phyloP scores from a whole-genome alignment of 2,113 vertebrate genomes.

The Tragelaphus scriptus region DNA sequence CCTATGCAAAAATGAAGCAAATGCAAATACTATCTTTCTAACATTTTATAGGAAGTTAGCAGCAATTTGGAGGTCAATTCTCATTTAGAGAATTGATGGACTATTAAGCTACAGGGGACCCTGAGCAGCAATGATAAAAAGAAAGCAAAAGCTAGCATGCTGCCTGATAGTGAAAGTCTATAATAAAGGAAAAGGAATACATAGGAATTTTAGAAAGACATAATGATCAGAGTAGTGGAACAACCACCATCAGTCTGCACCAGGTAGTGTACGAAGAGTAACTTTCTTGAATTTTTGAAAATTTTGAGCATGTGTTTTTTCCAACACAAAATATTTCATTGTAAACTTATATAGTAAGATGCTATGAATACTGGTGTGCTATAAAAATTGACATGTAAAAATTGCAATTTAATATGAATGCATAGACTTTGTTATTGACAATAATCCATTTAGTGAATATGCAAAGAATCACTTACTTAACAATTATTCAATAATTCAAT shows the following conservation, averaged over 20 bases:
- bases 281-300: background rate
- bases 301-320: background rate
- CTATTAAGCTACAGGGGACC: background rate
- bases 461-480: background rate
- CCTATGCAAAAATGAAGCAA: background rate
- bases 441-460: background rate
- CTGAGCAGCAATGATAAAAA: background rate
- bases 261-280: background rate
- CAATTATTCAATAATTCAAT: too few species aligned
- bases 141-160: background rate
- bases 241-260: background rate
- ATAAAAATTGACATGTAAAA: background rate
- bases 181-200: background rate
- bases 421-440: background rate
- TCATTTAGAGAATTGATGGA: background rate
- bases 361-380: background rate
- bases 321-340: background rate
- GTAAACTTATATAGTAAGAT: background rate
- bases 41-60: background rate
- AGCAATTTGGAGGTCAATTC: background rate
- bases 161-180: background rate
- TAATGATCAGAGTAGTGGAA: background rate
- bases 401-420: background rate
- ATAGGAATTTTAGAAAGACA: background rate
- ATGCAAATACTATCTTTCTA: background rate